phyloP scores from a whole-genome alignment of 1,140 invertebrate genomes.

The Lepidurus packardi region DNA sequence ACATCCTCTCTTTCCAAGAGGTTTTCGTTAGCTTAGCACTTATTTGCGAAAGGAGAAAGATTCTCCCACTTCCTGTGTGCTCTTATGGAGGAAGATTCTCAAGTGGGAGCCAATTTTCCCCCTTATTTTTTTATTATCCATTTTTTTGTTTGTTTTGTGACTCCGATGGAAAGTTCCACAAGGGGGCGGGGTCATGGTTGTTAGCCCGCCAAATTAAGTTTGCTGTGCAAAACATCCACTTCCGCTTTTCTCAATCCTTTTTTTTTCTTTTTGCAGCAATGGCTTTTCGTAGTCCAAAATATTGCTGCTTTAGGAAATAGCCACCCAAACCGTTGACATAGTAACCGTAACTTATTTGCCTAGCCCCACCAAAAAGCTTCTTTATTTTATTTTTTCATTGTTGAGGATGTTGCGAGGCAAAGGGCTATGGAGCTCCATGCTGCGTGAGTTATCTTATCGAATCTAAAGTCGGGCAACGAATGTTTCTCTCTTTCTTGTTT shows the following conservation, averaged over 20 bases:
- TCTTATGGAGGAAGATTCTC: neutral
- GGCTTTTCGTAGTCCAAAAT: neutral
- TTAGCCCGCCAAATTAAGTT: neutral
- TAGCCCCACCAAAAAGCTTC: neutral
- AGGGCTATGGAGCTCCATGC: neutral
- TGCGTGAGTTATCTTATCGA: neutral
- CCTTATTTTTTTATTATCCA: neutral
- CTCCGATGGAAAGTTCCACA: neutral
- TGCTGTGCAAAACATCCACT: slow-evolving; percentile 9
- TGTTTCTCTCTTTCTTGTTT: neutral
- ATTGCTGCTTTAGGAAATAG: slow-evolving; percentile 4
- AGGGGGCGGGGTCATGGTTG: no score
- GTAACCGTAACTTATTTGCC: neutral
- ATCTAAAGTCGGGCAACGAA: neutral
- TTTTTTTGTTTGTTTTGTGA: neutral
- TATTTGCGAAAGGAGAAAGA: neutral
- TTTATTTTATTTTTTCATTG: neutral
- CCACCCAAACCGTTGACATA: neutral
- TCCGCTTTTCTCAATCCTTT: neutral
- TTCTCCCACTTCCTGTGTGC: neutral
- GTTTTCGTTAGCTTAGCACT: neutral
- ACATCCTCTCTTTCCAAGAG: neutral
- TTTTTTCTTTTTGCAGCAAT: neutral
- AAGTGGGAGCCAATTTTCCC: neutral
- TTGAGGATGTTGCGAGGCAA: neutral